A percentile compares a stretch with the other conserved stretches of the same genome.
These are phyloP conservation scores for Rhizoglyphus robini DNA, from an alignment of 1,140 invertebrate species.

Conservation along the genomic window DNA sequence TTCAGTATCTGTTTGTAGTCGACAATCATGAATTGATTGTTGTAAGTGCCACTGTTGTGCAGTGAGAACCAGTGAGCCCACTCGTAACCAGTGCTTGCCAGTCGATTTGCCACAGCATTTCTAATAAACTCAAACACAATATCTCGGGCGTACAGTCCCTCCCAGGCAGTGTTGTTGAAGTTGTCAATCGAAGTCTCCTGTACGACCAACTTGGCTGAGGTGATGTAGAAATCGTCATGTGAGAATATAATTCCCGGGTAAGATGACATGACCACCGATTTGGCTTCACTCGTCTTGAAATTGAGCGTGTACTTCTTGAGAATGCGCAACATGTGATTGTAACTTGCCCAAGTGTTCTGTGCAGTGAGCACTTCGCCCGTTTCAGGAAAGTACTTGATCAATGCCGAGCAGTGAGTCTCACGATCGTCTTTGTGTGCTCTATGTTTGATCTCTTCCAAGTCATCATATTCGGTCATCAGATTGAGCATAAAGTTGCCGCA, in stretches of 20 bases:
- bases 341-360: slow-evolving; percentile 57
- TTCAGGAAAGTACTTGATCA: slow-evolving; percentile 44
- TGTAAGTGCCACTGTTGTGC: slow-evolving; percentile 65
- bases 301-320: slow-evolving; percentile 64
- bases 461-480: slow-evolving; percentile 11
- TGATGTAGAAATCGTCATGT: slow-evolving; percentile 70
- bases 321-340: slow-evolving; percentile 69
- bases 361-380: slow-evolving; percentile 43
- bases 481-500: slow-evolving; percentile 11
- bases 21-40: slow-evolving; percentile 74
- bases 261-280: slow-evolving; percentile 60
- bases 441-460: slow-evolving; percentile 12
- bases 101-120: slow-evolving; percentile 65
- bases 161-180: slow-evolving; percentile 47
- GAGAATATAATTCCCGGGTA: slow-evolving; percentile 76
- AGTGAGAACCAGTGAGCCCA: slow-evolving; percentile 50
- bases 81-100: slow-evolving; percentile 50
- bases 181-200: slow-evolving; percentile 61
- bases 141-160: slow-evolving; percentile 40
- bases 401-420: slow-evolving; percentile 47
- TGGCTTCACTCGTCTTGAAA: slow-evolving; percentile 42
- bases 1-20: slow-evolving; percentile 48
- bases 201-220: slow-evolving; percentile 47
- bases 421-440: slow-evolving; percentile 1
- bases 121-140: slow-evolving; percentile 61